phyloP scores from a whole-genome alignment of 1,140 invertebrate genomes.

The Holotrichia oblita region DNA sequence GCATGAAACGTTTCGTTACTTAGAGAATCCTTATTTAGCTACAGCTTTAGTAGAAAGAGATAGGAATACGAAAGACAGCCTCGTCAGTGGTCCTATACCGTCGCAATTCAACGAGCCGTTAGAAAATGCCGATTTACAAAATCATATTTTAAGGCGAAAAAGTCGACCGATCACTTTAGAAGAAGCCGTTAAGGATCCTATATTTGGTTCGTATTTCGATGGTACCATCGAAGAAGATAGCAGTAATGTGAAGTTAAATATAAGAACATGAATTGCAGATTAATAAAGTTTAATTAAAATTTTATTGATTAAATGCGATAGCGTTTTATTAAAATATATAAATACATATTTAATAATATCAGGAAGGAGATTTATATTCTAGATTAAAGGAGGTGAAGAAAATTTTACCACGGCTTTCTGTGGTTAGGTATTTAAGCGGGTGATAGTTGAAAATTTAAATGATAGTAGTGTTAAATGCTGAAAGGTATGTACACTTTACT shows the following conservation, averaged over 20 bases:
- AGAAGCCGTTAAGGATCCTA: not conserved
- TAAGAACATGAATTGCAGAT: not conserved
- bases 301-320: too few relatives aligned
- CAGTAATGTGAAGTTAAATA: slow-evolving; percentile 15
- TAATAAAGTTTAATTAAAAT: not conserved
- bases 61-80: not conserved
- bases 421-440: not conserved
- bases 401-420: not conserved
- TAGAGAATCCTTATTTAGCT: slow-evolving; percentile 19
- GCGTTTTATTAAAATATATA: too few relatives aligned
- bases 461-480: slow-evolving; percentile 1
- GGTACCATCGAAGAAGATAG: not conserved
- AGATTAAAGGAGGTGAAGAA: not conserved
- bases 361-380: too few relatives aligned
- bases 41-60: slow-evolving; percentile 20
- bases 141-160: slow-evolving; percentile 2
- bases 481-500: not conserved
- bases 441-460: not conserved
- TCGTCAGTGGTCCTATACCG: not conserved
- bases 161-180: not conserved
- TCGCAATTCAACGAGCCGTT: not conserved
- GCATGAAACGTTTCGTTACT: slow-evolving; percentile 15
- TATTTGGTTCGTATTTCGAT: not conserved
- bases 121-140: slow-evolving; percentile 10
- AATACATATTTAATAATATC: too few relatives aligned